Evolutionary conservation across 2,888 invertebrate genomes (phyloP).

Genomic region (Ennomos quercinarius): DNA sequence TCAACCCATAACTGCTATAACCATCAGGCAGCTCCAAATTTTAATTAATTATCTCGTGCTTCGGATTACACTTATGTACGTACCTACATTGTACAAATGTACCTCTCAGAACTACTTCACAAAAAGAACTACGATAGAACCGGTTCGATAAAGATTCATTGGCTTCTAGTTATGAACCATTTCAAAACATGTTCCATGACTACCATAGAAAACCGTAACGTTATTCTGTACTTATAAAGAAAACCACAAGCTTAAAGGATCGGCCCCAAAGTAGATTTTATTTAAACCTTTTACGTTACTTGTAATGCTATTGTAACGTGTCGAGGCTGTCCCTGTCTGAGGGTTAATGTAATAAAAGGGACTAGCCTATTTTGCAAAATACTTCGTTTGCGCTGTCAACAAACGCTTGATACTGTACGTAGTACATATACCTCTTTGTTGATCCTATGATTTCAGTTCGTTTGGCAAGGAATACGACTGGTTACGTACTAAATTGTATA

Average conservation of each 20-base stretch:
- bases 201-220: constrained; percentile 26
- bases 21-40: background rate
- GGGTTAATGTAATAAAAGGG: constrained; percentile 48
- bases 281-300: constrained; percentile 44
- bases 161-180: constrained; percentile 9
- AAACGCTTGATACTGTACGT: constrained; percentile 40
- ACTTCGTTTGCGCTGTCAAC: constrained; percentile 31
- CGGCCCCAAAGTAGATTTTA: constrained; percentile 37
- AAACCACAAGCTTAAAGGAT: constrained; percentile 37
- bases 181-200: constrained; percentile 15
- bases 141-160: constrained; percentile 26
- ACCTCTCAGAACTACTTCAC: constrained; percentile 27
- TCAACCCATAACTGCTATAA: too few species aligned
- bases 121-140: constrained; percentile 22
- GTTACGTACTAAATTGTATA: constrained; percentile 13
- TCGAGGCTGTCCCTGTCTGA: constrained; percentile 25
- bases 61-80: too few species aligned
- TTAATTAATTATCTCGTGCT: background rate
- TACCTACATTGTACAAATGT: background rate
- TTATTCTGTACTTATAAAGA: constrained; percentile 14
- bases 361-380: constrained; percentile 47
- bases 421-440: too few species aligned
- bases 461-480: background rate
- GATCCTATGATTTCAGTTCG: constrained; percentile 33
- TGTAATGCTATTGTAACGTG: constrained; percentile 44